These are phyloP conservation scores for Tolypeutes matacus DNA, from an alignment of 2,797 vertebrate species.

Conservation along the genomic window DNA sequence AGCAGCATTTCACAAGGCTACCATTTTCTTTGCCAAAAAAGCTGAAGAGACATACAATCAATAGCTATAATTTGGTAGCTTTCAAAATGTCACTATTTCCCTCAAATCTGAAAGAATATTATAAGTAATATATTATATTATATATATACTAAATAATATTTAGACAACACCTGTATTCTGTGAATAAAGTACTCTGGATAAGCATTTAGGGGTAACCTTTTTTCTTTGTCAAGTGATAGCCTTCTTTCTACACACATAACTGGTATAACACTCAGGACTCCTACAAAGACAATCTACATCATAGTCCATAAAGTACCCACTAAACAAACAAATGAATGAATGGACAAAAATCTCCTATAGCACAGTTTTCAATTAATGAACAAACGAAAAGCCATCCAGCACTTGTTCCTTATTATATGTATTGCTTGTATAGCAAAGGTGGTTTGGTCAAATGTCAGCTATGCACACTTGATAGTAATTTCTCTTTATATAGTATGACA, in stretches of 20 bases:
- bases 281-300: not conserved
- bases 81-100: constrained; percentile 17
- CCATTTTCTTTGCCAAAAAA: constrained; percentile 47
- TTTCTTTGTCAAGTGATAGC: not conserved
- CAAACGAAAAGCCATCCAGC: not conserved
- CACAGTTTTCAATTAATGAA: not conserved
- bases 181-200: not conserved
- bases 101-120: constrained; percentile 16
- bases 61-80: not conserved
- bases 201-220: not conserved
- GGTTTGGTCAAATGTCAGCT: constrained; percentile 20
- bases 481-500: not conserved
- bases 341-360: not conserved
- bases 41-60: not conserved
- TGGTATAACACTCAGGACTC: not conserved
- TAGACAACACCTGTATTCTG: not conserved
- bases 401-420: not conserved
- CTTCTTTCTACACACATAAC: not conserved
- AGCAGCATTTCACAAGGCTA: not conserved
- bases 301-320: not conserved
- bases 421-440: not conserved
- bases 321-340: not conserved
- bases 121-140: not conserved
- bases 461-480: not conserved
- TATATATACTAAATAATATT: too few species aligned